Conservation (phyloP, 2,888 invertebrate genomes). For the Desoria tigrina region DNA sequence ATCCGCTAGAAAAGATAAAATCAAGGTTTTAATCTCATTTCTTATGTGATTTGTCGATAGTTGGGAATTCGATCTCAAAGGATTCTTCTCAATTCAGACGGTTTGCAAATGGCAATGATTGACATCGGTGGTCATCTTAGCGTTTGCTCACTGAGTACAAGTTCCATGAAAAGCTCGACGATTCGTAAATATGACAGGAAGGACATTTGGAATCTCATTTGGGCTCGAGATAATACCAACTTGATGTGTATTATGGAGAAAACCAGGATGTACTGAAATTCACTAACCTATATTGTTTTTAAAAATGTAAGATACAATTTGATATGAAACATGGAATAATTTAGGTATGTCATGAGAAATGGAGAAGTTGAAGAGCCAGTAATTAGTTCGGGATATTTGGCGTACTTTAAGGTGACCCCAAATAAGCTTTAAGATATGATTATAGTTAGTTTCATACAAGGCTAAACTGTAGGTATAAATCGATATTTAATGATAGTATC, state of each 20-base stretch:
- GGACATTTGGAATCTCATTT: slow-evolving; percentile 95
- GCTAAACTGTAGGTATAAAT: too few relatives aligned
- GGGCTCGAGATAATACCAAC: slow-evolving; percentile 92
- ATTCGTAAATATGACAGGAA: slow-evolving; percentile 70
- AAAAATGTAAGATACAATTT: too few relatives aligned
- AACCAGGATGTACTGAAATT: slow-evolving; percentile 75
- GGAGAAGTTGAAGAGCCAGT: slow-evolving; percentile 93
- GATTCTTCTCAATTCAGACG: slow-evolving; percentile 49
- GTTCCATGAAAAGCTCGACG: slow-evolving; percentile 37
- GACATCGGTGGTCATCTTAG: slow-evolving; percentile 48
- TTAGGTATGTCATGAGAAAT: slow-evolving; percentile 72
- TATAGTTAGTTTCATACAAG: too few relatives aligned
- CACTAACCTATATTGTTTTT: not conserved
- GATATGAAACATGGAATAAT: not conserved
- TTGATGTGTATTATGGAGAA: slow-evolving; percentile 94
- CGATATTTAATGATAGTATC: too few relatives aligned
- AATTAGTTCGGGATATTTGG: slow-evolving; percentile 87
- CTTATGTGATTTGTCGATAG: slow-evolving; percentile 18
- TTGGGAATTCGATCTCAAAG: slow-evolving; percentile 40
- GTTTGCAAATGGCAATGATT: slow-evolving; percentile 50
- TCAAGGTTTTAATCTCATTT: too few relatives aligned
- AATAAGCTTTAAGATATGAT: too few relatives aligned
- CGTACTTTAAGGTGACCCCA: slow-evolving; percentile 71
- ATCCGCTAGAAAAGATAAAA: not conserved
- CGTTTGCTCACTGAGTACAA: slow-evolving; percentile 43